Evolutionary conservation across 1,140 invertebrate species (phyloP).

Genomic region (Andrena cerasifolii): DNA sequence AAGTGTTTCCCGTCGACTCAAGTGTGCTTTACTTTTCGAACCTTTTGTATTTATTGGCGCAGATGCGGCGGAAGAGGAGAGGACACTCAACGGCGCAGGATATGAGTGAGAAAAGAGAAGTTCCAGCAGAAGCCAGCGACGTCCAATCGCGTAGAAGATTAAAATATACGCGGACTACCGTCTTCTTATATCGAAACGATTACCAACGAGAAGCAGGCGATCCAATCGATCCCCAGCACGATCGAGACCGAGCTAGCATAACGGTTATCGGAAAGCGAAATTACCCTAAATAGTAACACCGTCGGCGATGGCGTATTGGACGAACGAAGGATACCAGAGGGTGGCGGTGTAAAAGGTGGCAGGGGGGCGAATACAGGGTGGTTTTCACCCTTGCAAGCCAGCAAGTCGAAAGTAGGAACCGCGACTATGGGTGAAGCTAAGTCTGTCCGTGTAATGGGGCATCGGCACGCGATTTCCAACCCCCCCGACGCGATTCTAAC

Average conservation of each 20-base stretch:
- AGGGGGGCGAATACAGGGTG: constrained; percentile 43
- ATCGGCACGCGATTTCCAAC: constrained; percentile 78
- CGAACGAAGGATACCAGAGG: constrained; percentile 43
- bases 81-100: too few relatives aligned
- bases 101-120: too few relatives aligned
- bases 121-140: too few relatives aligned
- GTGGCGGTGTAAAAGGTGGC: constrained; percentile 28
- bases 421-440: constrained; percentile 75
- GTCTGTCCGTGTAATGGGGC: constrained; percentile 80
- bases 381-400: constrained; percentile 63
- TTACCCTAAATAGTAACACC: constrained; percentile 77
- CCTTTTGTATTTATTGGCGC: too few relatives aligned
- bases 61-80: too few relatives aligned
- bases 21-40: too few relatives aligned
- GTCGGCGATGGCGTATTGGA: constrained; percentile 63
- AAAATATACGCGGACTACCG: too few relatives aligned
- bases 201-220: constrained; percentile 30
- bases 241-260: constrained; percentile 55
- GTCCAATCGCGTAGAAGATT: too few relatives aligned
- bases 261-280: constrained; percentile 72
- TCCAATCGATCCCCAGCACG: constrained; percentile 48
- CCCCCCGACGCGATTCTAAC: constrained; percentile 69
- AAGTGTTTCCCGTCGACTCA: too few relatives aligned
- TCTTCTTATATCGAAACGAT: too few relatives aligned
- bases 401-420: constrained; percentile 78